Evolutionary conservation across 2,797 vertebrate genomes (phyloP), one percentile per base, ranked within the genome.

Genomic region (Lophotriccus pileatus): DNA sequence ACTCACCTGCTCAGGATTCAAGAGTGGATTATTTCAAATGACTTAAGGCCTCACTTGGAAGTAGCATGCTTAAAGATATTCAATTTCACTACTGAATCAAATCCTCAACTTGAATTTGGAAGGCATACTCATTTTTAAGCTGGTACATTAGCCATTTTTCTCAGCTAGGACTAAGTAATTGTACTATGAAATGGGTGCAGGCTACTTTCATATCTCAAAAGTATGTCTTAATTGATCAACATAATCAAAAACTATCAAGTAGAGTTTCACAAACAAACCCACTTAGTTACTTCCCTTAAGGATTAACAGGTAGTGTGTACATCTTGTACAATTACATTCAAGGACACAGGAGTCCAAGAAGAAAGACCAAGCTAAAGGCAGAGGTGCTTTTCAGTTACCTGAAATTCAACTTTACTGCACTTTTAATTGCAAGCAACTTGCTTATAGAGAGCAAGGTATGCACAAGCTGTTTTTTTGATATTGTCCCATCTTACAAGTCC

Each of bases 1-100:
- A 59, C 19, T 28, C 32, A 36, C 18, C 17, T 22, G 36, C 88
- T 39, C 34, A 63, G 25, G 24, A 47, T 32, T 24, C 27, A 41
- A 1, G 0, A 49, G 4, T 1, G 12, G 0, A 1, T 23, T 49
- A 17, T 12, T 68, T 25, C n/a, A 5, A 24, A 46, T n/a, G 16
- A 12, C 55, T 58, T 63, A 34, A 27, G 32, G 55, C 14, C 7
- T 7, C 25, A 4, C 9, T 3, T 37, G 34, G 25, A 74, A 77
- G 20, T 12, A 74, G 10, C 5, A 12, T 6, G 12, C 37, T 43
- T 12, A 2, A 23, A 53, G 8, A 39, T 7, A 59, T 0, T 47
- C 4, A n/a, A 4, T 24, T 70, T 25, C n/a, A 39, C 19, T 46
- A 15, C 37, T 49, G 27, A 67, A 27, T 12, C 22, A 32, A 59